Conservation (phyloP, 2,113 vertebrate genomes). For the Callipepla californica region DNA sequence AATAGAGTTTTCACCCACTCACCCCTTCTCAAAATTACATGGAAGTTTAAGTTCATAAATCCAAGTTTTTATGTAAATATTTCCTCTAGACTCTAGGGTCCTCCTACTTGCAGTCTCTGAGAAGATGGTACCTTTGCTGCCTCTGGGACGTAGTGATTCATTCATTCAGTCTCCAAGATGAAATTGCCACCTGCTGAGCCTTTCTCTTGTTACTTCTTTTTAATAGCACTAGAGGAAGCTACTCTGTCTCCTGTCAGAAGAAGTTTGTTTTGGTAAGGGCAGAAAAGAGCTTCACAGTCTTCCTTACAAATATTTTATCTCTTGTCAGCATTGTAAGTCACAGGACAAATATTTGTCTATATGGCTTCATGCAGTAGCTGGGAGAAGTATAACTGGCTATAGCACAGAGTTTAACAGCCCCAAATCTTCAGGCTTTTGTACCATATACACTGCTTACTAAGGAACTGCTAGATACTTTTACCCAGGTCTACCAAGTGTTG, state of each 20-base stretch:
- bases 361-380: neutral
- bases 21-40: neutral
- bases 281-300: neutral
- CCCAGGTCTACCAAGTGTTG: neutral
- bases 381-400: neutral
- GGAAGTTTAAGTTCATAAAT: neutral
- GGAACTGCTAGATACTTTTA: neutral
- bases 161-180: neutral
- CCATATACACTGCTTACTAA: neutral
- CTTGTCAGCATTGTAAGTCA: neutral
- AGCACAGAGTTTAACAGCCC: neutral
- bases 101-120: neutral
- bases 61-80: neutral
- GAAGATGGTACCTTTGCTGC: neutral
- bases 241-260: neutral
- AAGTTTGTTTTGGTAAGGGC: conserved; percentile 5
- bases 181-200: neutral
- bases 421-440: neutral
- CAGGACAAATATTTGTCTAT: neutral
- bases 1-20: neutral
- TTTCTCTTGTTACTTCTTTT: conserved; percentile 9
- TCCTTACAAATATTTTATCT: neutral
- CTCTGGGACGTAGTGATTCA: neutral
- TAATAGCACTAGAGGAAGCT: neutral
- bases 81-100: neutral